phyloP scores from a whole-genome alignment of 2,888 invertebrate genomes.

The Invenusta paracnida region DNA sequence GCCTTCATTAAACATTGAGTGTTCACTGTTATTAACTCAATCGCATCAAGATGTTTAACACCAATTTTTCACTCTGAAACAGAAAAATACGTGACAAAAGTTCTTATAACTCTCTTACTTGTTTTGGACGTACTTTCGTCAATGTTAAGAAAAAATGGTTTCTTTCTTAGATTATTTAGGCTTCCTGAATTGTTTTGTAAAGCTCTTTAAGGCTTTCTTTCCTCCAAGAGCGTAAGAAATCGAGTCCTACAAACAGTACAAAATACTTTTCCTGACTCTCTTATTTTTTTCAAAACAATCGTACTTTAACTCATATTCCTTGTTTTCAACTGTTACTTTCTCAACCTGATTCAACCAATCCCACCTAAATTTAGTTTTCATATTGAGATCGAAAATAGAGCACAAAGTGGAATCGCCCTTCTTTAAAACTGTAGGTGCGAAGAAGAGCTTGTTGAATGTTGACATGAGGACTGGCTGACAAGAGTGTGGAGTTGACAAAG shows the following conservation, averaged over 20 bases:
- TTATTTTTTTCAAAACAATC: not conserved
- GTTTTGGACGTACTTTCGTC: slow-evolving; percentile 13
- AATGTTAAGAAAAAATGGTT: slow-evolving; percentile 38
- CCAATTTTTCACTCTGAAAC: not conserved
- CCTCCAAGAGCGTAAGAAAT: too few species aligned
- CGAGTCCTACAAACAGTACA: too few species aligned
- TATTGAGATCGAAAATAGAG: not conserved
- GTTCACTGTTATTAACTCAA: slow-evolving; percentile 4
- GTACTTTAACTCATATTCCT: not conserved
- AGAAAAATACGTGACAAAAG: slow-evolving; percentile 15
- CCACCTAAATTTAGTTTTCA: not conserved
- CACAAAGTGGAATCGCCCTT: not conserved
- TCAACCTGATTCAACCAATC: not conserved
- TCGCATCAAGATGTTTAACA: slow-evolving; percentile 5
- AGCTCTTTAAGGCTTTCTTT: too few species aligned
- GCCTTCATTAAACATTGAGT: too few species aligned
- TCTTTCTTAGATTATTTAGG: not conserved
- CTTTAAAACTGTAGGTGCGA: not conserved
- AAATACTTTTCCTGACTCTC: not conserved
- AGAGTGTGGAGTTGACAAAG: not conserved
- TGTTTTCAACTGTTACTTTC: not conserved
- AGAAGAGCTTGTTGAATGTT: too few species aligned
- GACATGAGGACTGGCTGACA: not conserved
- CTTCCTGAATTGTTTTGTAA: slow-evolving; percentile 32
- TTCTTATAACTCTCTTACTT: not conserved